Base-by-base conservation (phyloP, 2,888 invertebrate genomes). In the Platycheirus albimanus region DNA sequence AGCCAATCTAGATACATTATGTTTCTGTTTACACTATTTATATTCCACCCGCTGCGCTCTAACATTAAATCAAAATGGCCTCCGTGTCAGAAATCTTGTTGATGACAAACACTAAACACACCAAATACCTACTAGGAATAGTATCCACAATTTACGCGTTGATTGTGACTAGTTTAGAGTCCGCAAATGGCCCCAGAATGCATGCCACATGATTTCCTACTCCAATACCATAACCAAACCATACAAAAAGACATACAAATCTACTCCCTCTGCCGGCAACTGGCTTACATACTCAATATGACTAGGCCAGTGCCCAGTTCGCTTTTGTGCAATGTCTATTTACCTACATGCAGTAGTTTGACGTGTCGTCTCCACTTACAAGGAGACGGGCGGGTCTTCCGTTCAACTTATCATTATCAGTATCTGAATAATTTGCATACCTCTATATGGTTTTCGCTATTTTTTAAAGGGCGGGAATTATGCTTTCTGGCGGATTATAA, bases 21-120 rank as follows among this genome's bases (percentile, higher is more conserved):
- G n/a, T n/a, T n/a, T n/a, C n/a, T n/a, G n/a, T n/a, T n/a, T n/a
- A n/a, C n/a, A n/a, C n/a, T n/a, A n/a, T n/a, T n/a, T n/a, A 38
- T 20, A 15, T 3, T 38, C 20, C 20, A 8, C 70, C 80, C 45
- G 47, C 33, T 49, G 71, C 61, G 54, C 72, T 52, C 47, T 77
- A 30, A 56, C 61, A 45, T 78, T 78, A 78, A 83, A 83, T 83
- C 77, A 83, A 83, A 83, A 83, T 83, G 77, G 83, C 83, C 83
- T 83, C 83, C 45, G 56, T 63, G 63, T 67, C 77, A 72, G 77
- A 77, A 69, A 63, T 66, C 63, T 77, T 72, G 61, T 63, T 69
- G 78, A 77, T 77, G 69, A 74, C 61, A 63, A 77, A 77, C 76
- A n/a, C n/a, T n/a, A n/a, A n/a, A n/a, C n/a, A 81, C 71, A 83